Base-by-base conservation (phyloP, 1,140 invertebrate genomes). In the Eulimnadia texana region DNA sequence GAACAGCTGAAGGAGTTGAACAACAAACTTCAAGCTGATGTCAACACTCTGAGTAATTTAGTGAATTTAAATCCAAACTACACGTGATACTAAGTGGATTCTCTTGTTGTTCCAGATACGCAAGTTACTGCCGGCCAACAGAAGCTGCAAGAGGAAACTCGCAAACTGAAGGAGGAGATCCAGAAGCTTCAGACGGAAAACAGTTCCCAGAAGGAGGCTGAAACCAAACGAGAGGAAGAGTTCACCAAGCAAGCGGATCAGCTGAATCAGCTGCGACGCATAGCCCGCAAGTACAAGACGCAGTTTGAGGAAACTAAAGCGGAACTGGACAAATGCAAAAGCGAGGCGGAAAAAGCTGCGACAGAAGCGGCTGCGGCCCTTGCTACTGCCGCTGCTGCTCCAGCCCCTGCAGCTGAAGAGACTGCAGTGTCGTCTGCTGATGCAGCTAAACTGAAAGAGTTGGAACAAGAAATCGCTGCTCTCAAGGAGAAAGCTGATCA, bases 201-300 rank as follows among this genome's bases (percentile, higher is more conserved):
- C 20, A 66, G 62, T 6, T 64, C 64, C 29, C 24, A 62, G 1
- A 73, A 42, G 16, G 33, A 69, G 58, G 63, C 66, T 22, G 27
- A 28, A 23, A n/a, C 54, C 23, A 63, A 57, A 50, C 58, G 42
- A 22, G 33, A 58, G 11, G 58, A 65, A 50, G 16, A 63, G 27
- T 51, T 78, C 3, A 76, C 75, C 27, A 88, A 86, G 69, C 82
- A 85, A 78, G 78, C 22, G 73, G 80, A n/a, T 74, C 86, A 6
- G 80, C 75, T 49, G 87, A 92, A 61, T 79, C 66, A 93, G 76
- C 82, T 95, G 52, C 81, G 88, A 65, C 90, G 88, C 70, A 91
- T 95, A 69, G 93, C 90, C 2, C 86, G 91, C 64, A 92, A 91
- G 68, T 95, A 95, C 69, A 94, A 93, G 71, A 84, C 81, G 3